Evolutionary conservation across 2,888 invertebrate genomes (phyloP).

Genomic region (Alcis repandata): DNA sequence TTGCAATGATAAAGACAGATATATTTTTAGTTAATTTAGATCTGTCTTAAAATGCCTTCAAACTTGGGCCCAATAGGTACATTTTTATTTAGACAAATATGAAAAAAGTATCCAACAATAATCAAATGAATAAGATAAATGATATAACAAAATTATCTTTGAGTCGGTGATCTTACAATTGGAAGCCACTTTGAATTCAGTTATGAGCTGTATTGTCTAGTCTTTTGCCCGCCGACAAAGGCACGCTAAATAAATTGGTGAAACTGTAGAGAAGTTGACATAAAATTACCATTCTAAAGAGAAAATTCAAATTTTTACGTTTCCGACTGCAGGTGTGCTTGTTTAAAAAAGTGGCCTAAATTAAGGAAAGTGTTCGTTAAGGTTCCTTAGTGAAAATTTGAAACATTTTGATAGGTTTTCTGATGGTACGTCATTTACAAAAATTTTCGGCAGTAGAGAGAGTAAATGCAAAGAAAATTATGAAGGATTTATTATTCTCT

Average conservation of each 20-base stretch:
- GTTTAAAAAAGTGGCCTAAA: neutral
- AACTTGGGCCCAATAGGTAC: no score
- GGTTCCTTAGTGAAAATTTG: neutral
- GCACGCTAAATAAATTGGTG: constrained; percentile 12
- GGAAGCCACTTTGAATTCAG: neutral
- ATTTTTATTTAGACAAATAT: no score
- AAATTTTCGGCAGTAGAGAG: neutral
- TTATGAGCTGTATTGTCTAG: constrained; percentile 4
- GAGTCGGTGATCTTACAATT: neutral
- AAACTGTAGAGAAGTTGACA: constrained; percentile 16
- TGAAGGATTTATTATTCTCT: neutral
- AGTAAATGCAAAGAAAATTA: neutral
- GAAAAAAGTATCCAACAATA: no score
- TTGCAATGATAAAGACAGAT: no score
- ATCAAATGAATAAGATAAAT: no score
- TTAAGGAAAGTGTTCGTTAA: neutral
- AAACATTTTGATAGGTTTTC: neutral
- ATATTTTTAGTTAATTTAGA: no score
- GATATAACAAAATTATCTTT: no score
- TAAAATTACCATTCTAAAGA: constrained; percentile 39
- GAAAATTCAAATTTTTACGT: constrained; percentile 25
- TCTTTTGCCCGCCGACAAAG: constrained; percentile 5
- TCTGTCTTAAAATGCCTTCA: no score
- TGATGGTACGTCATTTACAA: neutral
- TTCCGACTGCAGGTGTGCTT: neutral